These are phyloP conservation scores for Poecilia latipinna DNA, from an alignment of 2,113 vertebrate genomes.

Conservation along the genomic window DNA sequence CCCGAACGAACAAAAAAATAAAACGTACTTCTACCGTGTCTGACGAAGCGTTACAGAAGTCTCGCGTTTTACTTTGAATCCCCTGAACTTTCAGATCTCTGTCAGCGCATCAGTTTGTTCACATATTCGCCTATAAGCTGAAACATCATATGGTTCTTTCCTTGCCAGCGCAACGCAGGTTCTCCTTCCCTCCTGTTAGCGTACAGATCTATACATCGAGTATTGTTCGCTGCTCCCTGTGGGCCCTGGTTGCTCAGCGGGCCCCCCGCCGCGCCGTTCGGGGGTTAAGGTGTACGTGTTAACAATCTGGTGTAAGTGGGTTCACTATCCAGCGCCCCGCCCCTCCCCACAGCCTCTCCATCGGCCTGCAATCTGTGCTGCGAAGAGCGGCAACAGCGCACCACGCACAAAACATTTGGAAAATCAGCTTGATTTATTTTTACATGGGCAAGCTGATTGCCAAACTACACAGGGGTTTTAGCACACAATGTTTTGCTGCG, in stretches of 20 bases:
- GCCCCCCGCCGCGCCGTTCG: conserved; percentile 61
- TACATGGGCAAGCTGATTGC: conserved; percentile 79
- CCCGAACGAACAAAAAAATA: not conserved
- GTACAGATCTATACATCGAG: conserved; percentile 21
- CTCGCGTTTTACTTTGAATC: not conserved
- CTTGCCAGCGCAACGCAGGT: not conserved
- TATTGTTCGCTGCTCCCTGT: conserved; percentile 46
- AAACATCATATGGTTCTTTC: conserved; percentile 12
- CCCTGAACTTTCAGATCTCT: conserved; percentile 16
- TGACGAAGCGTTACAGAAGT: not conserved
- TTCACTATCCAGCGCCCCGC: conserved; percentile 77
- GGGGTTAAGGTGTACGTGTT: conserved; percentile 83
- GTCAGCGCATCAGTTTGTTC: conserved; percentile 1
- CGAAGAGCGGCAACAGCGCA: conserved; percentile 81
- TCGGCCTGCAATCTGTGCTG: conserved; percentile 85
- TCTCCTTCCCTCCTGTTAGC: not conserved
- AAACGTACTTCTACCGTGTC: not conserved
- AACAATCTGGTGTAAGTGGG: conserved; percentile 82
- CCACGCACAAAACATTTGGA: conserved; percentile 84
- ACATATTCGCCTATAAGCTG: not conserved
- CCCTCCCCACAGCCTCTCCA: conserved; percentile 80
- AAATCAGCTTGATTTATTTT: conserved; percentile 90
- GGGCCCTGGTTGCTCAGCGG: conserved; percentile 46
- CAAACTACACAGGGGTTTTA: conserved; percentile 86
- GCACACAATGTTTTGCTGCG: conserved; percentile 83